A percentile compares a stretch with the other conserved stretches of the same genome.
Evolutionary conservation across 2,113 vertebrate genomes (phyloP).

Genomic region (Semnopithecus entellus): DNA sequence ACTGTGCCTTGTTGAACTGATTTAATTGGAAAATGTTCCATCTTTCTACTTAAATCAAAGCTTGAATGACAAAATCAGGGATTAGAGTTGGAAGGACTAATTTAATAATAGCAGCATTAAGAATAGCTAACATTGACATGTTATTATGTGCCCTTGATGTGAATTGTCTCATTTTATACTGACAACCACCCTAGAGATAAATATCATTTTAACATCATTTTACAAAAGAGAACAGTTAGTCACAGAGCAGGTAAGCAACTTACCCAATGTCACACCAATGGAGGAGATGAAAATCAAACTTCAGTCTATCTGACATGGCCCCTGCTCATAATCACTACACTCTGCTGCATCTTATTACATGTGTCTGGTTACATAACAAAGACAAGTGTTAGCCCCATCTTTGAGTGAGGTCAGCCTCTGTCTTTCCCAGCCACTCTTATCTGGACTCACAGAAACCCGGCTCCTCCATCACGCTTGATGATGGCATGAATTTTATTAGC

Average conservation of each 20-base stretch:
- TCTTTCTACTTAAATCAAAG: constrained; percentile 8
- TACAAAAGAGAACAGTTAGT: background rate
- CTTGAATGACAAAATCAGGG: background rate
- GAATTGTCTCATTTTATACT: background rate
- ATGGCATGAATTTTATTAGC: background rate
- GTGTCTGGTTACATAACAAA: background rate
- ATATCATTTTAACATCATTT: background rate
- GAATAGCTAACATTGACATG: background rate
- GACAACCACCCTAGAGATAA: background rate
- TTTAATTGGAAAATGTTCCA: background rate
- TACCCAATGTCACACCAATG: background rate
- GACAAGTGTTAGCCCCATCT: background rate
- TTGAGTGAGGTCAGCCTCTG: background rate
- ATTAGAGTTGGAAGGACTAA: background rate
- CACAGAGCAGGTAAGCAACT: background rate
- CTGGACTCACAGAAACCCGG: background rate
- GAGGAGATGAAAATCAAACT: constrained; percentile 1
- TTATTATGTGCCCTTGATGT: background rate
- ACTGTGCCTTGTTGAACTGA: background rate
- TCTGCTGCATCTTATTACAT: background rate
- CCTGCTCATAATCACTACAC: background rate
- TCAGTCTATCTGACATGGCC: background rate
- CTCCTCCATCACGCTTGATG: background rate
- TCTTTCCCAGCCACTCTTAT: background rate
- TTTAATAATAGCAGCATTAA: background rate